These are phyloP conservation scores for Thymelicus lineola DNA, from an alignment of 2,888 invertebrate genomes.

Conservation along the genomic window DNA sequence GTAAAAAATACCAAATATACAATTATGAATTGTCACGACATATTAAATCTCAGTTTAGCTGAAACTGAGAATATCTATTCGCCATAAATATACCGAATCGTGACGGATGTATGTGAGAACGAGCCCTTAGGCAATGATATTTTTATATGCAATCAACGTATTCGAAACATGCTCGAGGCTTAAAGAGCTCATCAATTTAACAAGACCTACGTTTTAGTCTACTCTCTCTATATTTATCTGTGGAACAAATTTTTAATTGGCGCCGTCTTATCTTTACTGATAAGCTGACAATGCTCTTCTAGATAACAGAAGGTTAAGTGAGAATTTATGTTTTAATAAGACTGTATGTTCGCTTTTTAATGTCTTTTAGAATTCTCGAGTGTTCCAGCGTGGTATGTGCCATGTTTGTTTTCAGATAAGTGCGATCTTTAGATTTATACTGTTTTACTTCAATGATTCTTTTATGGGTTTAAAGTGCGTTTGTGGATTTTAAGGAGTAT, in stretches of 20 bases:
- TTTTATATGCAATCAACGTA: slow-evolving; percentile 46
- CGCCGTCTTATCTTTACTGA: slow-evolving; percentile 58
- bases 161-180: slow-evolving; percentile 40
- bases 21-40: too few species aligned
- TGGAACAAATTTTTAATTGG: slow-evolving; percentile 75
- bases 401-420: slow-evolving; percentile 30
- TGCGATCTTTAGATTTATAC: slow-evolving; percentile 31
- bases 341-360: slow-evolving; percentile 45
- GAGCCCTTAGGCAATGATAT: slow-evolving; percentile 12
- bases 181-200: slow-evolving; percentile 46
- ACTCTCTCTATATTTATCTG: slow-evolving; percentile 51
- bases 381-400: slow-evolving; percentile 27
- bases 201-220: slow-evolving; percentile 44
- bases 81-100: too few species aligned
- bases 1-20: too few species aligned
- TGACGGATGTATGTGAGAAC: too few species aligned
- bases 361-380: slow-evolving; percentile 42
- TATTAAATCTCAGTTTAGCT: too few species aligned
- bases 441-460: slow-evolving; percentile 21
- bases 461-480: slow-evolving; percentile 7
- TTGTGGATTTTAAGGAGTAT: not conserved
- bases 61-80: too few species aligned
- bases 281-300: slow-evolving; percentile 68
- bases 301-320: slow-evolving; percentile 68
- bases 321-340: slow-evolving; percentile 72